Base-by-base conservation (phyloP, 2,888 invertebrate species). In the Eupelmus urozonus region DNA sequence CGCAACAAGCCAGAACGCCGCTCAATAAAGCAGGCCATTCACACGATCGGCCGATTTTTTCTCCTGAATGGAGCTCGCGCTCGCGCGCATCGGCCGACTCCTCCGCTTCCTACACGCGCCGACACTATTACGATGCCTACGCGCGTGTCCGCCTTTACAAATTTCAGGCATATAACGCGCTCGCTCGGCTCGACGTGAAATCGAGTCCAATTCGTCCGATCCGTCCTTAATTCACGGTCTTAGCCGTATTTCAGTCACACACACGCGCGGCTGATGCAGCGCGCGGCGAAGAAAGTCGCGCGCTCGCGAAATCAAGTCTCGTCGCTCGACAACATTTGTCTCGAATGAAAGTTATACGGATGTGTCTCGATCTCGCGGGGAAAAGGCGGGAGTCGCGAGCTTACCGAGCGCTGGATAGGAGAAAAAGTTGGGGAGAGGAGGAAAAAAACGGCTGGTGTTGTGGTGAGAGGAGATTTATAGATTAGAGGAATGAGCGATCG, bases 261-360 rank as follows among this genome's bases (percentile, higher is more conserved):
- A 34, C 66, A 5, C n/a, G 25, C 51, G 40, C 18, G 51, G 40
- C 9, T 3, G 49, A 5, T 67, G 59, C 13, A 40, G 20, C 57
- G 73, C 5, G 5, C 20, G 18, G 20, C 49, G 34, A 23, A 78
- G 72, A 78, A 78, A 78, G 77, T 73, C 29, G 45, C 40, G 20
- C 34, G 71, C 49, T 67, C 63, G 70, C 65, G 57, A 59, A 76
- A 76, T 66, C 76, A 40, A 59, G 65, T 59, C 71, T 71, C 76
- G 76, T 66, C 49, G 62, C 27, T 3, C 51, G 40, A 23, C 42
- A 0, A n/a, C 27, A 63, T 63, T 45, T 57, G 27, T 53, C n/a
- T n/a, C n/a, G 25, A 76, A 76, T 42, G 76, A 76, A 76, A 76
- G 76, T 76, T 63, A n/a, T n/a, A 69, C 62, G 69, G 76, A 76